phyloP scores from a whole-genome alignment of 2,113 vertebrate genomes.

The Platysteira castanea region DNA sequence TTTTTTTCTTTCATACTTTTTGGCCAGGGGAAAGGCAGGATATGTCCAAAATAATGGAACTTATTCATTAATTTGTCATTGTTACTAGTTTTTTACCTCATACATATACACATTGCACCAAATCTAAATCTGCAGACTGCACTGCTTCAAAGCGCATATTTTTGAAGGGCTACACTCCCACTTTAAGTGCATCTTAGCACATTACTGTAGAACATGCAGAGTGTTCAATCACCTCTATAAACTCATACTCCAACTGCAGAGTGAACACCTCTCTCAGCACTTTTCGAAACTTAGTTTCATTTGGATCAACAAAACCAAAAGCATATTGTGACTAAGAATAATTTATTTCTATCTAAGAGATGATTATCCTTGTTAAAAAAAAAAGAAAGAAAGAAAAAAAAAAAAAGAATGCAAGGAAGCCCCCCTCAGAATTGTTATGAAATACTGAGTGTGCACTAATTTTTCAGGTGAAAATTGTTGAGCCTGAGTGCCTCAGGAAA shows the following conservation, averaged over 20 bases:
- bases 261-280: background rate
- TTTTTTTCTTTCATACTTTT: background rate
- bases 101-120: background rate
- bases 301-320: background rate
- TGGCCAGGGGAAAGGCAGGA: background rate
- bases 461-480: background rate
- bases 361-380: background rate
- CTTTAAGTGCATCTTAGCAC: background rate
- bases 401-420: background rate
- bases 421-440: background rate
- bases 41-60: background rate
- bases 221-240: background rate
- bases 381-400: accelerated
- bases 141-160: background rate
- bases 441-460: background rate
- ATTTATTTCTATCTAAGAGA: background rate
- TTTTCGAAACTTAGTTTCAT: background rate
- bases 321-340: background rate
- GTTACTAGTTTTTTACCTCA: background rate
- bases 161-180: background rate
- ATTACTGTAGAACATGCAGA: background rate
- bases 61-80: background rate
- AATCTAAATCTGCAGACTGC: background rate
- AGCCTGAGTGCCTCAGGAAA: background rate
- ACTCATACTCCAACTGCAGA: background rate